A percentile compares a stretch with the other conserved stretches of the same genome.
These are phyloP conservation scores for Urocynchramus pylzowi DNA, from an alignment of 2,113 vertebrate species.

Conservation along the genomic window DNA sequence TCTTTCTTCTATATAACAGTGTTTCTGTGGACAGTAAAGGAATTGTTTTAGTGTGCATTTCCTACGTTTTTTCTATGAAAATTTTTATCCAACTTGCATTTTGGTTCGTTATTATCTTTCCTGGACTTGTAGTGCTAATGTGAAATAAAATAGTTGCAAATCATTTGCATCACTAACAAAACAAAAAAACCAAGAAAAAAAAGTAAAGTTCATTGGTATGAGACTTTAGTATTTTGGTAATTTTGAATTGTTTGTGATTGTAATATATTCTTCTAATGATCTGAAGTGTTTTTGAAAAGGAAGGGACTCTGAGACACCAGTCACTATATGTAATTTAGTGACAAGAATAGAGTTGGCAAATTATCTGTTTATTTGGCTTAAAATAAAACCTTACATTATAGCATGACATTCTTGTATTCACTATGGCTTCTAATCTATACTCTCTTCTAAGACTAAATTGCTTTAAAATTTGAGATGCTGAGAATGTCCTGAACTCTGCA, in stretches of 20 bases:
- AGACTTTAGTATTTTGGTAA: background rate
- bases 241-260: background rate
- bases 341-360: background rate
- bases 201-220: background rate
- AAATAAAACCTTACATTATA: background rate
- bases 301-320: background rate
- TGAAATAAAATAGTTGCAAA: background rate
- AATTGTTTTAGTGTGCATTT: background rate
- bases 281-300: background rate
- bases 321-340: background rate
- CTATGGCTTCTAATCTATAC: background rate
- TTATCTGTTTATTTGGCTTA: background rate
- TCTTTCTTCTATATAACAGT: background rate
- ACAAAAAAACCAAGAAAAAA: background rate
- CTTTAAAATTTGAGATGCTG: background rate
- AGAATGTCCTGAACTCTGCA: background rate
- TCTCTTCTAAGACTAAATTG: background rate
- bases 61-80: background rate
- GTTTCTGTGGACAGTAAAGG: background rate
- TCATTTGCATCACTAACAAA: background rate
- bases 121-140: background rate
- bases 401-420: fast-evolving
- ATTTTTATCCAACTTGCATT: background rate
- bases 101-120: background rate
- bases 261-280: background rate